These are phyloP conservation scores for Eleginops maclovinus DNA, from an alignment of 2,113 vertebrate species.

Conservation along the genomic window DNA sequence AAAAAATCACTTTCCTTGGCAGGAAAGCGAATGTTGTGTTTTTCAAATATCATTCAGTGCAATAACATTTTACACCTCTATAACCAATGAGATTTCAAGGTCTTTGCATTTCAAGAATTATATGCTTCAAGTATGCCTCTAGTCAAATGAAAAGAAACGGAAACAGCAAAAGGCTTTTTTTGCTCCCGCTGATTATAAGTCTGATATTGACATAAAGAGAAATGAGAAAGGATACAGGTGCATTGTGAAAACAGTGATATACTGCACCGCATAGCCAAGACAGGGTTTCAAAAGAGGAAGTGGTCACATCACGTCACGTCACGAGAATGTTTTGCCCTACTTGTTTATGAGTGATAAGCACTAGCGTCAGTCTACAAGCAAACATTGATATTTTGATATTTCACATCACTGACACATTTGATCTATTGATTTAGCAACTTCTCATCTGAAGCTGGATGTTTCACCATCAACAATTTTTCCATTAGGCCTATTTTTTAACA, in stretches of 20 bases:
- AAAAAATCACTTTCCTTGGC: too few relatives aligned
- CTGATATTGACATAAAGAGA: not conserved
- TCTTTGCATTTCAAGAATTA: conserved; percentile 54
- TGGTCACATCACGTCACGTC: conserved; percentile 37
- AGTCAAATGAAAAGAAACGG: conserved; percentile 29
- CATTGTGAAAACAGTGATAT: conserved; percentile 12
- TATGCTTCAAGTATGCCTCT: not conserved
- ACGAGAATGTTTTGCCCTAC: not conserved
- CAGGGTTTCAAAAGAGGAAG: conserved; percentile 52
- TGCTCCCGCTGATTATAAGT: conserved; percentile 14
- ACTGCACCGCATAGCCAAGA: not conserved
- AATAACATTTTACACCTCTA: not conserved
- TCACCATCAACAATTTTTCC: not conserved
- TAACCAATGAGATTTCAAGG: conserved; percentile 17
- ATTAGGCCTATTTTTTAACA: not conserved
- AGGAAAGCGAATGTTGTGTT: not conserved
- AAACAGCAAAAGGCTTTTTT: conserved; percentile 22
- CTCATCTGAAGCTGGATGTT: not conserved
- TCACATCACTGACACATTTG: not conserved
- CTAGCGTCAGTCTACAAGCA: not conserved
- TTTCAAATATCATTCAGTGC: conserved; percentile 14
- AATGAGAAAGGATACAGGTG: conserved; percentile 51
- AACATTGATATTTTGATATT: not conserved
- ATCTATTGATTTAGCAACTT: not conserved
- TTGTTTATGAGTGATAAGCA: not conserved